phyloP scores from a whole-genome alignment of 2,113 vertebrate species.

The Pelecanoides urinatrix region DNA sequence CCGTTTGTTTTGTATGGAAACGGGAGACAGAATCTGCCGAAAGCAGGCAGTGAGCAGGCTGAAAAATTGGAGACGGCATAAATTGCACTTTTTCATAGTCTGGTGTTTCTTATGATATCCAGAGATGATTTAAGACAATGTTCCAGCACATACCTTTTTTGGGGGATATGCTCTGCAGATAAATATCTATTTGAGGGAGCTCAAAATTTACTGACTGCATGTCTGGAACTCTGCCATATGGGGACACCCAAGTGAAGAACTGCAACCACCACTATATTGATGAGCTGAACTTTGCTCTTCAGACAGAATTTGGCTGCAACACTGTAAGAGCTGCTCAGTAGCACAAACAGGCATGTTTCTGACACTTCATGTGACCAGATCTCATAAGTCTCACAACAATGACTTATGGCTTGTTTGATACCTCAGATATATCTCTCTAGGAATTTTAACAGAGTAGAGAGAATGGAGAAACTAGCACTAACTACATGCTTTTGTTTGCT shows the following conservation, averaged over 20 bases:
- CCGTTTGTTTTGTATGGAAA: neutral
- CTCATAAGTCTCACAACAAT: neutral
- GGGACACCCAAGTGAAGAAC: neutral
- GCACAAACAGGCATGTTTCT: neutral
- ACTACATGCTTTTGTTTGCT: neutral
- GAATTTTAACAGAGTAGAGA: neutral
- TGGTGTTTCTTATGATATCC: neutral
- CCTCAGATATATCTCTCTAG: neutral
- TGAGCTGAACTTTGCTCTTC: neutral
- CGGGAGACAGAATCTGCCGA: neutral
- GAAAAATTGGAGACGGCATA: neutral
- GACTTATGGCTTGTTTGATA: neutral
- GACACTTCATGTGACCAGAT: neutral
- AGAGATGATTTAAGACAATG: neutral
- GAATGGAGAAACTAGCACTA: neutral
- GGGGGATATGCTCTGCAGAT: neutral
- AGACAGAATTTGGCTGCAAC: neutral
- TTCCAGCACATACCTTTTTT: neutral
- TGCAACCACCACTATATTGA: rapidly evolving
- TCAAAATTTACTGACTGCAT: neutral
- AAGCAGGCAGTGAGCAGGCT: neutral
- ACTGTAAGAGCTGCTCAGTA: neutral
- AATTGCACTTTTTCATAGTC: neutral
- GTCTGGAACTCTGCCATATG: neutral
- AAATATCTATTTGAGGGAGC: neutral